phyloP scores from a whole-genome alignment of 2,797 vertebrate genomes.

The Leptodactylus fallax region DNA sequence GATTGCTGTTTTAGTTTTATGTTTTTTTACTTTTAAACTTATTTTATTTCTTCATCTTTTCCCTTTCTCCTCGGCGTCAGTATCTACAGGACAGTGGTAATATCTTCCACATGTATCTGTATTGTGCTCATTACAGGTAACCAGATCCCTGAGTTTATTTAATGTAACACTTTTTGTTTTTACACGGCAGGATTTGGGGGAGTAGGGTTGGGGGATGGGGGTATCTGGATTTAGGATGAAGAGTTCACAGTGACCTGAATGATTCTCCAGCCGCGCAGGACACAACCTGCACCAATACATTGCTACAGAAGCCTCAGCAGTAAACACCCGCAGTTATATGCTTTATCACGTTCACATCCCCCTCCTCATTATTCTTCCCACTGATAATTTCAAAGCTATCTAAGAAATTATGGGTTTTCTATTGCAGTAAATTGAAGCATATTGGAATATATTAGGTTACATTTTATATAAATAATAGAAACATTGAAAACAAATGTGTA shows the following conservation, averaged over 20 bases:
- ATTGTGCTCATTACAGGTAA: slow-evolving; percentile 34
- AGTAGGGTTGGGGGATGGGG: not conserved
- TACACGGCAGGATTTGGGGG: slow-evolving; percentile 23
- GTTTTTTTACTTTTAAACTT: not conserved
- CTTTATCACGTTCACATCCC: not conserved
- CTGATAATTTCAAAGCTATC: not conserved
- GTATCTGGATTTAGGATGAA: slow-evolving; percentile 5
- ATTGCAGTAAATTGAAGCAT: not conserved
- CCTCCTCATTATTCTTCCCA: not conserved
- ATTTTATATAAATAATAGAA: too few relatives aligned
- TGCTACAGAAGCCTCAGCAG: not conserved
- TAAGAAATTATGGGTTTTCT: not conserved
- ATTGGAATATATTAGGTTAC: not conserved
- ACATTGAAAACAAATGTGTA: too few relatives aligned
- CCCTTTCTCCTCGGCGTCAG: not conserved
- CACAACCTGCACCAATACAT: not conserved
- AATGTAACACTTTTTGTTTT: slow-evolving; percentile 52
- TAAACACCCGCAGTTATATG: too few relatives aligned
- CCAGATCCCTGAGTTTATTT: slow-evolving; percentile 51
- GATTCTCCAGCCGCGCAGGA: not conserved
- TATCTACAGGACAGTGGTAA: slow-evolving; percentile 8
- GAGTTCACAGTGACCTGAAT: not conserved
- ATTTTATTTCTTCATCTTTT: not conserved
- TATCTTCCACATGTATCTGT: slow-evolving; percentile 40
- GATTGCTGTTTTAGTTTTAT: too few relatives aligned